phyloP scores from a whole-genome alignment of 2,113 vertebrate species.

The Neolamprologus caudopunctatus region DNA sequence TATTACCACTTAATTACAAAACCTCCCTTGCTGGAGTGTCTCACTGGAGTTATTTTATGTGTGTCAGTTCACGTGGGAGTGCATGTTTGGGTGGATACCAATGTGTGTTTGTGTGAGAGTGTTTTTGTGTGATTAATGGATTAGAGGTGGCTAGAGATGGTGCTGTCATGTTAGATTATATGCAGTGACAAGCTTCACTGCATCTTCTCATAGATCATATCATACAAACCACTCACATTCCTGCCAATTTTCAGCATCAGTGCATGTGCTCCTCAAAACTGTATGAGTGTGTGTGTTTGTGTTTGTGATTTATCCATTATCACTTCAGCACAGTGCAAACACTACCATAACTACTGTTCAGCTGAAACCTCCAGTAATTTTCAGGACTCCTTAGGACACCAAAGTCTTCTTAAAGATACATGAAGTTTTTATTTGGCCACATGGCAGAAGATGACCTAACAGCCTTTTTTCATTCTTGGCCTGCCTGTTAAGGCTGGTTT shows the following conservation, averaged over 20 bases:
- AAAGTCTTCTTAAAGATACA: neutral
- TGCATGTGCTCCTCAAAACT: constrained; percentile 9
- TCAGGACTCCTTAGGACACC: neutral
- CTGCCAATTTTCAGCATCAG: constrained; percentile 49
- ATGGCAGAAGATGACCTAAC: neutral
- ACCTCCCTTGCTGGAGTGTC: neutral
- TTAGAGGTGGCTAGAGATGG: constrained; percentile 25
- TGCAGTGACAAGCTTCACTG: constrained; percentile 36
- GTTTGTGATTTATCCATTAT: neutral
- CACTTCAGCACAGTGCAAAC: neutral
- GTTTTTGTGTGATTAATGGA: constrained; percentile 46
- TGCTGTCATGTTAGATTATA: constrained; percentile 48
- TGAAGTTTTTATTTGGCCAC: neutral
- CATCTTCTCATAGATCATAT: constrained; percentile 51
- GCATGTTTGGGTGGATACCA: neutral
- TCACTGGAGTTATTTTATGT: neutral
- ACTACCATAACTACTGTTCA: neutral
- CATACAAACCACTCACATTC: constrained; percentile 24
- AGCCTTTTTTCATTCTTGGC: neutral
- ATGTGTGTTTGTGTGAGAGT: neutral
- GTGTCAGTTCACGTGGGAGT: neutral
- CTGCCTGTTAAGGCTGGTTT: neutral
- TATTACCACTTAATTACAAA: neutral
- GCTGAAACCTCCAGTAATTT: neutral
- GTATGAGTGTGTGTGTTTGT: neutral